Percentiles rank a stretch among this genome's conserved stretches.
Evolutionary conservation across 2,113 vertebrate species (phyloP).

Genomic region (Sapajus apella): DNA sequence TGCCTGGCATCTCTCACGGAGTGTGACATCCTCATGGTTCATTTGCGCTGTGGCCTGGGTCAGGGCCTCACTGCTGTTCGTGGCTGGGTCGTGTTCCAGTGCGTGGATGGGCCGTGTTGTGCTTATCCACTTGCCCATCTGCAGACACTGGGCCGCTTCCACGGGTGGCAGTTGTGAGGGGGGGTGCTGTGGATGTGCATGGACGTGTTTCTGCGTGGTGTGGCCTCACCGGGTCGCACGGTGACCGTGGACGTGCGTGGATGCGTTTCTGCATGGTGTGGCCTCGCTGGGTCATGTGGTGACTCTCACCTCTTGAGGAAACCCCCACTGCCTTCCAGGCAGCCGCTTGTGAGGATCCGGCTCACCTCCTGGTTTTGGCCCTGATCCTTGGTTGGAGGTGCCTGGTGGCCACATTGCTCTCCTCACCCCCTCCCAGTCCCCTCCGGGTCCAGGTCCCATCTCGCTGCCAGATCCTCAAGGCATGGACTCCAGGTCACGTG

Average conservation of each 20-base stretch:
- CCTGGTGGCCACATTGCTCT: accelerated
- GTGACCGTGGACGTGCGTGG: not conserved
- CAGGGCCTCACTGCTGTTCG: not conserved
- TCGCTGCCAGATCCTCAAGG: not conserved
- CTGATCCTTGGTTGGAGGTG: not conserved
- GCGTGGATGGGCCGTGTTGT: accelerated
- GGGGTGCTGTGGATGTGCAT: not conserved
- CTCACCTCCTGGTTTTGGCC: not conserved
- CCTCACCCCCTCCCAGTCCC: too few species aligned
- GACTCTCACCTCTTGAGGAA: not conserved
- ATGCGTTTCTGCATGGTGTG: not conserved
- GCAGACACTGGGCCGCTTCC: accelerated
- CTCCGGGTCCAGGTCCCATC: not conserved
- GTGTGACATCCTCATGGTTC: accelerated
- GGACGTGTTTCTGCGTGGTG: too few species aligned
- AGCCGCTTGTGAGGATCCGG: not conserved
- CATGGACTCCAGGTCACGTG: not conserved
- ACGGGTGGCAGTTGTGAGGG: accelerated
- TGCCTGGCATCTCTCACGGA: not conserved
- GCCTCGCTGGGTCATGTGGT: not conserved
- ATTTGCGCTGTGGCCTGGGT: accelerated
- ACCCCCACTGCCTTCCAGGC: not conserved
- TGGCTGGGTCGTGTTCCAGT: not conserved
- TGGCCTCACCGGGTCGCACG: too few species aligned
- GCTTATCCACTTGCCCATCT: accelerated